Evolutionary conservation across 2,113 vertebrate species (phyloP).

Genomic region (Arizona elegans): DNA sequence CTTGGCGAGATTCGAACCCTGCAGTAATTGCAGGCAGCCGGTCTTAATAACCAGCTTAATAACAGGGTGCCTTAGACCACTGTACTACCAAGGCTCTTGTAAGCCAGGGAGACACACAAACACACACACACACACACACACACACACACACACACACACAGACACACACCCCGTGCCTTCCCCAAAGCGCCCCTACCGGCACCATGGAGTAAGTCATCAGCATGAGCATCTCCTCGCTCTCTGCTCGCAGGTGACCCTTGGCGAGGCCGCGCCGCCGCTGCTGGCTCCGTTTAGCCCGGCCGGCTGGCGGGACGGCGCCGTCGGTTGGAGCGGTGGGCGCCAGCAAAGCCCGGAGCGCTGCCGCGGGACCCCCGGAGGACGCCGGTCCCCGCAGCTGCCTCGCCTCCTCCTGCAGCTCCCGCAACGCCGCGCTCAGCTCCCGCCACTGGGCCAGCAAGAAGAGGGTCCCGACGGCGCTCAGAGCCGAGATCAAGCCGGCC

Average conservation of each 20-base stretch:
- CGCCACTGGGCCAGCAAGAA: slow-evolving; percentile 81
- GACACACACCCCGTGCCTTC: not conserved
- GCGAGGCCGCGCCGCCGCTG: slow-evolving; percentile 25
- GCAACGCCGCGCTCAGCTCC: slow-evolving; percentile 70
- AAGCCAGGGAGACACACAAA: not conserved
- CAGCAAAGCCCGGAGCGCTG: not conserved
- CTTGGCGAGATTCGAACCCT: too few species aligned
- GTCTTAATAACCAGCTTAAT: too few species aligned
- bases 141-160: fast-evolving
- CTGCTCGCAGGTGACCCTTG: slow-evolving; percentile 63
- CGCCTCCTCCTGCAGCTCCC: slow-evolving; percentile 58
- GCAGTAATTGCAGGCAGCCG: too few species aligned
- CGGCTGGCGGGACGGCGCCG: slow-evolving; percentile 42
- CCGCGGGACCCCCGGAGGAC: not conserved
- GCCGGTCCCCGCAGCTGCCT: not conserved
- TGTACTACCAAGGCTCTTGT: too few species aligned
- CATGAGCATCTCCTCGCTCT: slow-evolving; percentile 83
- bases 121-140: too few species aligned
- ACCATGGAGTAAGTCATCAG: slow-evolving; percentile 95
- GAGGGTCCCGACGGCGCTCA: slow-evolving; percentile 81
- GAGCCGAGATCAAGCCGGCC: slow-evolving; percentile 68
- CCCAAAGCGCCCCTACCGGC: slow-evolving; percentile 74
- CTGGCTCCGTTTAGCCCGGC: slow-evolving; percentile 81
- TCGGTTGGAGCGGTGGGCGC: not conserved
- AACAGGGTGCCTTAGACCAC: too few species aligned